Percentiles rank a stretch among this genome's conserved stretches.
Evolutionary conservation across 2,113 vertebrate species (phyloP).

Genomic region (Bufo gargarizans): DNA sequence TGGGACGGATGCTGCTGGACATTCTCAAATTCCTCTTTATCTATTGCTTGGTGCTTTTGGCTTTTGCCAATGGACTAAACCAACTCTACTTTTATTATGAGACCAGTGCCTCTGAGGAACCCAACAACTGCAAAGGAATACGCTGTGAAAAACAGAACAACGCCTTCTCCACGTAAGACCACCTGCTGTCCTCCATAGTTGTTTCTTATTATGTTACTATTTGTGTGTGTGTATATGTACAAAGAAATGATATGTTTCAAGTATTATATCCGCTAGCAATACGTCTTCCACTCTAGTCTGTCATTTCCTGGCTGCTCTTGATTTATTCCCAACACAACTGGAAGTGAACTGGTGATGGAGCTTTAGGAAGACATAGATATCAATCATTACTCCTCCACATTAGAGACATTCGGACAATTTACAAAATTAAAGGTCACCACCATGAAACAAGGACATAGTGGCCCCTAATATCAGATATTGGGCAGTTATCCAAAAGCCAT

Average conservation of each 20-base stretch:
- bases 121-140: conserved; percentile 95
- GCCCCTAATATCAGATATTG: background rate
- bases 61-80: conserved; percentile 95
- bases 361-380: background rate
- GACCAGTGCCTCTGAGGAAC: conserved; percentile 93
- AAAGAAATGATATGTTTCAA: too few species aligned
- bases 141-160: conserved; percentile 98
- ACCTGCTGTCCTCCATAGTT: background rate
- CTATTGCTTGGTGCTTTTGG: conserved; percentile 96
- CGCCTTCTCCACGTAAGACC: conserved; percentile 95
- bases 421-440: background rate
- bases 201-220: background rate
- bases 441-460: background rate
- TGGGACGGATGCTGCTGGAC: conserved; percentile 97
- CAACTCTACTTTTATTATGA: conserved; percentile 98
- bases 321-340: background rate
- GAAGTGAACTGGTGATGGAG: background rate
- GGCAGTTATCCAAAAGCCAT: too few species aligned
- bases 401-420: background rate
- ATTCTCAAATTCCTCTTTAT: conserved; percentile 99
- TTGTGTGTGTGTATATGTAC: too few species aligned
- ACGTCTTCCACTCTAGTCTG: background rate
- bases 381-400: background rate
- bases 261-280: background rate
- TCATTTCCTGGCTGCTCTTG: background rate